Evolutionary conservation across 2,113 vertebrate species (phyloP), one percentile per base, ranked within the genome.

Genomic region (Cardinalis cardinalis): DNA sequence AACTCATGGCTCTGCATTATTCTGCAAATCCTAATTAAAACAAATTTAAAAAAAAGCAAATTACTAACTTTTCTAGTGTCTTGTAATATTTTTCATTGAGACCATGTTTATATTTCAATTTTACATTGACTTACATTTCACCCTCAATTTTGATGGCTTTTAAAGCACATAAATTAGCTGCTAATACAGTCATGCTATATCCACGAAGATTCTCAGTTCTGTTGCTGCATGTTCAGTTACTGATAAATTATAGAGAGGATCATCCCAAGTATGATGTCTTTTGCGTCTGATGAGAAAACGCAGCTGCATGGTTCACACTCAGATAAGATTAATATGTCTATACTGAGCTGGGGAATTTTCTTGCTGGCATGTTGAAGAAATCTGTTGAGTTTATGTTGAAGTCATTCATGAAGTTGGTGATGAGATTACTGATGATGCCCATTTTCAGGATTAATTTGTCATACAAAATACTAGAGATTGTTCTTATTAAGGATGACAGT

Each of bases 251-350:
- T 18, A 79, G 59, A 88, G 41, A 48, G 78, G 60, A 77, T 80
- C 84, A 93, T 93, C 53, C 36, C 32, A 84, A 91, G 55, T 71
- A 88, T 78, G 60, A 73, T 87, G 44, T 77, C 55, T 72, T 86
- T 95, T 95, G 76, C 2, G 31, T 93, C 60, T 77, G 51, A 69
- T 84, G 73, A 82, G 49, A 82, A 90, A 94, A 84, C 51, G 24
- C 24, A 84, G 14, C 28, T 31, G 29, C 74, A 84, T 88, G 49
- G 56, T 93, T 94, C 53, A 84, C 46, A 69, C 9, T 77, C 44
- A 81, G 53, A 60, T 72, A 40, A 76, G 41, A 88, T 88, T 84
- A 87, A 55, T 92, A 49, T 63, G 63, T 91, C 34, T 64, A 28
- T 44, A 38, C 26, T 41, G 21, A 78, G 29, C 38, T 78, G 51